Percentiles rank a stretch among this genome's conserved stretches.
Evolutionary conservation across 2,888 invertebrate genomes (phyloP).

Genomic region (Apodemia duryi): DNA sequence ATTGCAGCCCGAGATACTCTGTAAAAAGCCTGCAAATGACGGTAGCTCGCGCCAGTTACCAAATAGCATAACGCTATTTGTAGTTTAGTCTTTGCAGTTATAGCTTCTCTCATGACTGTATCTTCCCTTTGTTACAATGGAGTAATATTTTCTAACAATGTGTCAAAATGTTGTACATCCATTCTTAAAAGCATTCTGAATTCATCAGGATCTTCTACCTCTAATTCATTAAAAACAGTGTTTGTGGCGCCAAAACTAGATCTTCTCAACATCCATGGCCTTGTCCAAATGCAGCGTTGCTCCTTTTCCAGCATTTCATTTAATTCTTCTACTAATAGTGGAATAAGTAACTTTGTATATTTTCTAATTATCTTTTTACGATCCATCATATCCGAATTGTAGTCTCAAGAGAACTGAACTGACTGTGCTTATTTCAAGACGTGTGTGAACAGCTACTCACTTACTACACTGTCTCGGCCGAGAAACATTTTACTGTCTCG

Average conservation of each 20-base stretch:
- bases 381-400: neutral
- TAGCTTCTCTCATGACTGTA: too few species aligned
- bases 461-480: too few species aligned
- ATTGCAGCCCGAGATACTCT: too few species aligned
- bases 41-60: too few species aligned
- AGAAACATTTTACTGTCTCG: too few species aligned
- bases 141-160: neutral
- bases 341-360: slow-evolving; percentile 19
- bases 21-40: too few species aligned
- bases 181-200: neutral
- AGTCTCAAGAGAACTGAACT: neutral
- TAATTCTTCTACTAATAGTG: neutral
- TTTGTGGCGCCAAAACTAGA: neutral
- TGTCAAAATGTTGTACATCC: neutral
- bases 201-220: neutral
- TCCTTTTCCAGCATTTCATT: neutral
- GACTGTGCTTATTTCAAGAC: slow-evolving; percentile 14
- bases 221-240: neutral
- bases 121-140: neutral
- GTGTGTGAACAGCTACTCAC: slow-evolving; percentile 2
- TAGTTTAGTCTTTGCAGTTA: too few species aligned
- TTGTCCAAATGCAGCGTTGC: neutral
- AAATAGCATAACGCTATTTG: too few species aligned
- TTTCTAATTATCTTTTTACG: neutral
- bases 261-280: neutral